Conservation (phyloP, 2,888 invertebrate genomes). For the Volucella inanis region DNA sequence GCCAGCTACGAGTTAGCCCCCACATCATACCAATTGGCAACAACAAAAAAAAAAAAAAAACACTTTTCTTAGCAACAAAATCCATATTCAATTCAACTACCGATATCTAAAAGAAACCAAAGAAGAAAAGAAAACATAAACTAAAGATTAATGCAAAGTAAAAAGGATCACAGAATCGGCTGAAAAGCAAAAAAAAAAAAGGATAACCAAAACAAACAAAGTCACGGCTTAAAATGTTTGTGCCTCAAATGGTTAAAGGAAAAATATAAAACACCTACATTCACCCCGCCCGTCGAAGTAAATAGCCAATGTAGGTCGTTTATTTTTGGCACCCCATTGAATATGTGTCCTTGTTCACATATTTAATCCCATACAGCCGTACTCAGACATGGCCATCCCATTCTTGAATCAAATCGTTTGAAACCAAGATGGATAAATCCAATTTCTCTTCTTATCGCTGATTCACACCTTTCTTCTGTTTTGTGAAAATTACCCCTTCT, state of each 20-base stretch:
- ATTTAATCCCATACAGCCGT: conserved; percentile 22
- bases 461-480: conserved; percentile 74
- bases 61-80: conserved; percentile 16
- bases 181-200: conserved; percentile 1
- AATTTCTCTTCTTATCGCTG: conserved; percentile 72
- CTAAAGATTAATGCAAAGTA: conserved; percentile 56
- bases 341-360: conserved; percentile 42
- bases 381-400: neutral
- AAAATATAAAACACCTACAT: conserved; percentile 13
- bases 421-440: conserved; percentile 62
- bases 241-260: conserved; percentile 48
- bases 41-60: neutral
- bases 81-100: conserved; percentile 23
- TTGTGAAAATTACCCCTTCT: conserved; percentile 53
- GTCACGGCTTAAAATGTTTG: conserved; percentile 56
- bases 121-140: conserved; percentile 59
- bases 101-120: conserved; percentile 36
- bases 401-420: conserved; percentile 44
- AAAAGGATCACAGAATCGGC: conserved; percentile 30
- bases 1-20: conserved; percentile 26
- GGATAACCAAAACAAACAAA: conserved; percentile 55
- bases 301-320: conserved; percentile 61
- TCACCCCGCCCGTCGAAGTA: neutral
- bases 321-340: conserved; percentile 44
- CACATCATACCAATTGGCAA: neutral